Base-by-base conservation (phyloP, 1,140 invertebrate species). In the Oryctes rhinoceros region DNA sequence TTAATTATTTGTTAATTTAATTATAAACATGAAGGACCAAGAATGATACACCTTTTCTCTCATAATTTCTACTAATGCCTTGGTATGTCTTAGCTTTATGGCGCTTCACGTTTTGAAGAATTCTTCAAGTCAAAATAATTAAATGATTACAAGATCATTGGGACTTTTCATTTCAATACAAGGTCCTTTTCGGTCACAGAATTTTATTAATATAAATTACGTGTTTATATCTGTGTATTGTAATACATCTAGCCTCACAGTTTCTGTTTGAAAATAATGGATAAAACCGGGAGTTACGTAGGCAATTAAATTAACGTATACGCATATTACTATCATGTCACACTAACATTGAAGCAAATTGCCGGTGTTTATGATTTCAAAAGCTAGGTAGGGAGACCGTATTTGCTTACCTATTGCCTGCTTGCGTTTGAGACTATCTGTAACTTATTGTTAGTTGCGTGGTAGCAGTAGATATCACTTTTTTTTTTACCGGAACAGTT, bases 321-420 rank as follows among this genome's bases (percentile, higher is more conserved):
- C 53, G 3, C 18, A 18, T 59, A 59, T 4, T 59, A 13, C 13
- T 18, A 18, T 59, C 53, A 59, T 59, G 53, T 59, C 53, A 6
- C 18, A 59, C 13, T 59, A 59, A 18, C 53, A 59, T 59, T 59
- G 53, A 59, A 59, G 15, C n/a, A 59, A 59, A 59, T 59, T 59
- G 39, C 3, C 39, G 39, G 39, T 44, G 53, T 59, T 59, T 59
- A 59, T 59, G 18, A n/a, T 59, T 59, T 59, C 15, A 59, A 59
- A 59, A n/a, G 13, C 15, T 59, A 18, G 15, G 84, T 87, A 87
- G 80, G 88, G 88, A 88, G 88, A 87, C 86, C 88, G 18, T n/a
- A 59, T 5, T 18, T 59, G 53, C 89, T 81, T 18, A 53, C 49
- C 4, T 44, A 44, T 44, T 3, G 39, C 49, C 15, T 59, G 6